These are phyloP conservation scores for Nemopilema nomurai DNA, from an alignment of 30 jellyfish, hydroid and myxozoan species.

Conservation along the genomic window DNA sequence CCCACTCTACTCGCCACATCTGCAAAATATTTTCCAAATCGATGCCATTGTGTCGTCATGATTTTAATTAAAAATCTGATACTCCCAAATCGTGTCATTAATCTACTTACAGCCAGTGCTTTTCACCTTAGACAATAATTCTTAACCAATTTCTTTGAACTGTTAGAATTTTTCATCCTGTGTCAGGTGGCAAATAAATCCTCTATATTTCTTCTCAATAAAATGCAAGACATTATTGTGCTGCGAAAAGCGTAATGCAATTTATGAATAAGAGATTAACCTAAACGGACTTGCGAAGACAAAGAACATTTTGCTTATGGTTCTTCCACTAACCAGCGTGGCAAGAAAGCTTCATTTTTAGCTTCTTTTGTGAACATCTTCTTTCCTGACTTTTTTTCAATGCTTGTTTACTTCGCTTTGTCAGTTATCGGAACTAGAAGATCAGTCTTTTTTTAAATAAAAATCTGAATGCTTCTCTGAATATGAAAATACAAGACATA, in stretches of 20 bases:
- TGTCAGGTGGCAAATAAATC: neutral
- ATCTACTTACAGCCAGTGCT: neutral
- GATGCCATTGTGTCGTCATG: neutral
- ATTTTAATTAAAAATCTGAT: neutral
- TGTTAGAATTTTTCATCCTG: neutral
- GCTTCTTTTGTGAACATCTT: neutral
- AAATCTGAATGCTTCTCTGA: neutral
- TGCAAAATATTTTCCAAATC: too few relatives aligned
- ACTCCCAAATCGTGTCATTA: neutral
- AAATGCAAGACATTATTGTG: neutral
- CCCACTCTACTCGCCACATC: too few relatives aligned
- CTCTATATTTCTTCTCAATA: neutral
- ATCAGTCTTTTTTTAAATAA: neutral
- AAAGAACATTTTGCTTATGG: neutral
- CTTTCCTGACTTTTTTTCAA: too few relatives aligned
- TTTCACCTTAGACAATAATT: neutral
- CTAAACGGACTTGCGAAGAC: neutral
- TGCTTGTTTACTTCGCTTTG: neutral
- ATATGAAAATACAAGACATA: neutral
- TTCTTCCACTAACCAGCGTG: neutral
- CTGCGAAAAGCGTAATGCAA: neutral
- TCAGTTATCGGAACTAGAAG: neutral
- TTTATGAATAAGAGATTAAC: neutral
- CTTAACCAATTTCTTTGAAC: neutral
- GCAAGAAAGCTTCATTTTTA: neutral